Conservation (phyloP, 2,888 invertebrate species). For the Oegoconia quadripuncta region DNA sequence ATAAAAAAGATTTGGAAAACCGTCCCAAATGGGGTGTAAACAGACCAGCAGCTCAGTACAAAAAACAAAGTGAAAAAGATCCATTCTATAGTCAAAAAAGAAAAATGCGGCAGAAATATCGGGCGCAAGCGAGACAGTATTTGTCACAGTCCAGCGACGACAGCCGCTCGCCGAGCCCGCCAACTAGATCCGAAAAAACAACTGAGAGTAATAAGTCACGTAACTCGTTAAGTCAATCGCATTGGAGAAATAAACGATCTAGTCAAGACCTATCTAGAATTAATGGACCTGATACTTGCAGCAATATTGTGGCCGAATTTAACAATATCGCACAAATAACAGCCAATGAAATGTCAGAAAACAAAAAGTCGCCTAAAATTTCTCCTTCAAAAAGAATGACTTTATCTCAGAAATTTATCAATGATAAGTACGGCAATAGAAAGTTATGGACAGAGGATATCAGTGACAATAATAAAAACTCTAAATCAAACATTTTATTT, state of each 20-base stretch:
- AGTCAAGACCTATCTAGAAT: conserved; percentile 65
- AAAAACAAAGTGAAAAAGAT: conserved; percentile 94
- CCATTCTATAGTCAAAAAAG: conserved; percentile 87
- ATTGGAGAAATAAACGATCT: conserved; percentile 69
- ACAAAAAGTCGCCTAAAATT: conserved; percentile 58
- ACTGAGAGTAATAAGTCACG: conserved; percentile 57
- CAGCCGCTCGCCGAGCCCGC: conserved; percentile 79
- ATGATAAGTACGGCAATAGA: conserved; percentile 74
- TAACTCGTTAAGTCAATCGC: conserved; percentile 71
- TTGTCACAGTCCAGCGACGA: conserved; percentile 81
- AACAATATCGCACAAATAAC: conserved; percentile 72
- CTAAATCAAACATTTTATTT: conserved; percentile 43
- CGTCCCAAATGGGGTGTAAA: conserved; percentile 88
- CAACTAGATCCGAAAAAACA: conserved; percentile 54
- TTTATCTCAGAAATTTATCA: conserved; percentile 74
- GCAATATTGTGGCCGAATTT: conserved; percentile 71
- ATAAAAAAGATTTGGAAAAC: conserved; percentile 79
- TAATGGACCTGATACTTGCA: conserved; percentile 38
- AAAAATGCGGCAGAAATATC: conserved; percentile 82
- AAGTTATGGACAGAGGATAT: conserved; percentile 69
- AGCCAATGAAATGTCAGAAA: conserved; percentile 47
- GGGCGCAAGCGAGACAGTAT: conserved; percentile 77
- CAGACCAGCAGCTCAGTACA: conserved; percentile 88
- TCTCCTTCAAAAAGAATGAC: conserved; percentile 61
- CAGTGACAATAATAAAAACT: conserved; percentile 48